Conservation (phyloP, 1,140 invertebrate genomes). For the Plectrocnemia conspersa region DNA sequence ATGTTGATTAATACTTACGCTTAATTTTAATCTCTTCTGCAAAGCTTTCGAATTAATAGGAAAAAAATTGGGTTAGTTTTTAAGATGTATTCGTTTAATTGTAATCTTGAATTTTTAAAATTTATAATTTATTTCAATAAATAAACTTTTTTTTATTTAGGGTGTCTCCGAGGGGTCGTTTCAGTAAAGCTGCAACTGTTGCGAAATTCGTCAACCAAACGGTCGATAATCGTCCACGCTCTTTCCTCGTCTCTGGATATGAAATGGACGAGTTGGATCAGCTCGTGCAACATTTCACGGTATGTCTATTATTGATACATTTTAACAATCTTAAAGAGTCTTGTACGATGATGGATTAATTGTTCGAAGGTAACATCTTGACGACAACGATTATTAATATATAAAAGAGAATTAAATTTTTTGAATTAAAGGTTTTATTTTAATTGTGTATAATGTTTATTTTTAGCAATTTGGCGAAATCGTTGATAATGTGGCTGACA, state of each 20-base stretch:
- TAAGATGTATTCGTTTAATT: neutral
- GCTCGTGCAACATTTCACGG: constrained; percentile 66
- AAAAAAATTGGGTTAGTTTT: constrained; percentile 43
- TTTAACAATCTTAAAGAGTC: too few species aligned
- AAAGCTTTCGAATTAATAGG: constrained; percentile 49
- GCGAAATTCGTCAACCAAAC: constrained; percentile 55
- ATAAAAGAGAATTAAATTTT: too few species aligned
- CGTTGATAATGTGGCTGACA: constrained; percentile 62
- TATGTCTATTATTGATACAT: constrained; percentile 50
- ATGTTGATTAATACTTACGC: too few species aligned
- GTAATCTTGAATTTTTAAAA: neutral
- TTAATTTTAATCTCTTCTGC: constrained; percentile 36
- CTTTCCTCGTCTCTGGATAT: constrained; percentile 74
- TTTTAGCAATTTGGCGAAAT: constrained; percentile 69
- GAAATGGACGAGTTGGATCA: constrained; percentile 65
- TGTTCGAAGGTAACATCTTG: too few species aligned
- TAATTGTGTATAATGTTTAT: constrained; percentile 10
- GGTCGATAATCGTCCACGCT: constrained; percentile 76
- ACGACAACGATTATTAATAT: too few species aligned
- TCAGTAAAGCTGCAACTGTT: constrained; percentile 13
- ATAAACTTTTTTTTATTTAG: constrained; percentile 1
- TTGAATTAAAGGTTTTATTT: neutral
- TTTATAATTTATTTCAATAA: neutral
- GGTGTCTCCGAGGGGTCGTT: constrained; percentile 5
- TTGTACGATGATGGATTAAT: too few species aligned